Percentiles rank a stretch among this genome's conserved stretches.
These are phyloP conservation scores for Lepidochrysops patricia DNA, from an alignment of 2,888 invertebrate species.

Conservation along the genomic window DNA sequence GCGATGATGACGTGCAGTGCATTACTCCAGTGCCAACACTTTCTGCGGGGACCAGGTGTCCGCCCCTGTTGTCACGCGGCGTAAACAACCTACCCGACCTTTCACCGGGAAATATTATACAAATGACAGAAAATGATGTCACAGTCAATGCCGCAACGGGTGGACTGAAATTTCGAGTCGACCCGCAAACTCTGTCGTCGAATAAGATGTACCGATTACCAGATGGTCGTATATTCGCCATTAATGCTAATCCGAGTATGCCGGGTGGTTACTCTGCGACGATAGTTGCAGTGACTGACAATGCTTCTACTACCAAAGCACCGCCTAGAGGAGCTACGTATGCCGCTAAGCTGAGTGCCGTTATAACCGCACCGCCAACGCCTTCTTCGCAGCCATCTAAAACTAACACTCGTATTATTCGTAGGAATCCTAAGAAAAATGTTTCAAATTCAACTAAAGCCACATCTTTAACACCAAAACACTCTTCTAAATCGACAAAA, in stretches of 20 bases:
- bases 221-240: constrained; percentile 67
- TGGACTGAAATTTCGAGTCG: constrained; percentile 65
- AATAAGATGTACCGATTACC: constrained; percentile 71
- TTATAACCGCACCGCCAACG: constrained; percentile 27
- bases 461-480: constrained; percentile 22
- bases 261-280: constrained; percentile 71
- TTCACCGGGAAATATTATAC: constrained; percentile 53
- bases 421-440: constrained; percentile 26
- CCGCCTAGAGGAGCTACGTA: constrained; percentile 47
- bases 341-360: constrained; percentile 54
- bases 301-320: constrained; percentile 28
- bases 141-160: constrained; percentile 65
- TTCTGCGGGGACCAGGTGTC: constrained; percentile 29
- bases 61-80: constrained; percentile 24
- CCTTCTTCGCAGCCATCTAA: constrained; percentile 23
- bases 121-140: constrained; percentile 70
- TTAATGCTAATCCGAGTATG: constrained; percentile 64
- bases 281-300: constrained; percentile 61
- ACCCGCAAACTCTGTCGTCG: constrained; percentile 66
- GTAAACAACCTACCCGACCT: constrained; percentile 34
- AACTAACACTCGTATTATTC: constrained; percentile 14
- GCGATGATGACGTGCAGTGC: constrained; percentile 65
- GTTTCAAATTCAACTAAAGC: constrained; percentile 16
- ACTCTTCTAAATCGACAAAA: constrained; percentile 19
- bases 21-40: constrained; percentile 57